Percentiles rank a stretch among this genome's conserved stretches.
Evolutionary conservation across 2,113 vertebrate genomes (phyloP).

Genomic region (Noctilio leporinus): DNA sequence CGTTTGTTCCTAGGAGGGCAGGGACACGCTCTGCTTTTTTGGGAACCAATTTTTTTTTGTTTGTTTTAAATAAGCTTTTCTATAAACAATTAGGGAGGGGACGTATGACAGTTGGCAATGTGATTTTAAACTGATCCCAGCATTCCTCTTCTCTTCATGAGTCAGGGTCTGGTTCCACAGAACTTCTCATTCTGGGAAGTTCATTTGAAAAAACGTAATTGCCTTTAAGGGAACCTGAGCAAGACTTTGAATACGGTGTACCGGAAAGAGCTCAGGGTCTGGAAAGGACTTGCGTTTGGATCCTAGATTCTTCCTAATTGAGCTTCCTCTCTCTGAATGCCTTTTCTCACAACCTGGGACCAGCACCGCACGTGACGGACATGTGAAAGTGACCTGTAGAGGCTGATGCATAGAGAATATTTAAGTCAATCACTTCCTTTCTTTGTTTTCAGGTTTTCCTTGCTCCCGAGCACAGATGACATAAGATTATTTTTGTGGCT

Average conservation of each 20-base stretch:
- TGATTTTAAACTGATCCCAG: constrained; percentile 5
- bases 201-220: not conserved
- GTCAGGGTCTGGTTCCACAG: not conserved
- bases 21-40: not conserved
- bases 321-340: not conserved
- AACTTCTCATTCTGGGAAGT: constrained; percentile 40
- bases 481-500: not conserved
- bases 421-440: constrained; percentile 40
- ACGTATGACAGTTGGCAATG: constrained; percentile 21
- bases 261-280: not conserved
- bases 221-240: not conserved
- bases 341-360: not conserved
- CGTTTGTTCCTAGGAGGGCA: not conserved
- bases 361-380: not conserved
- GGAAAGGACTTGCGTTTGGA: not conserved
- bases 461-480: not conserved
- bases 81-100: constrained; percentile 46
- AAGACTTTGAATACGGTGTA: not conserved
- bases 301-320: not conserved
- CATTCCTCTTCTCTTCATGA: constrained; percentile 30
- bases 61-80: constrained; percentile 37
- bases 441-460: constrained; percentile 32
- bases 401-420: not conserved
- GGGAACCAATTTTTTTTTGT: constrained; percentile 17
- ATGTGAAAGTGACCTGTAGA: not conserved